phyloP scores from a whole-genome alignment of 2,888 invertebrate genomes.

The Serripes groenlandicus region DNA sequence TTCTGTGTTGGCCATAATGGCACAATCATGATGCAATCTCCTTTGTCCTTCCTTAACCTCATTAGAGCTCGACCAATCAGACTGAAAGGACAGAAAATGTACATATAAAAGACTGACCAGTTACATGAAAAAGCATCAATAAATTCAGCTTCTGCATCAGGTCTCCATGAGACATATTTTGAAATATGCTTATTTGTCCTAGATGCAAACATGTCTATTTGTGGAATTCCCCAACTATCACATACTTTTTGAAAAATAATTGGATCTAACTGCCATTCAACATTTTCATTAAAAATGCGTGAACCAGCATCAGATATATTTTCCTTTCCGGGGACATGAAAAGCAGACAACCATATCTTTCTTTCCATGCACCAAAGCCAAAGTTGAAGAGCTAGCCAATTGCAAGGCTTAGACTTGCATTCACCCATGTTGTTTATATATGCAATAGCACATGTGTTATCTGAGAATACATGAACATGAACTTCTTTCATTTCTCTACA shows the following conservation, averaged over 20 bases:
- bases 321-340: slow-evolving; percentile 21
- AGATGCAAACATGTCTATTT: slow-evolving; percentile 54
- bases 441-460: slow-evolving; percentile 32
- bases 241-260: slow-evolving; percentile 17
- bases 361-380: slow-evolving; percentile 40
- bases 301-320: slow-evolving; percentile 34
- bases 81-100: slow-evolving; percentile 53
- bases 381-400: slow-evolving; percentile 10
- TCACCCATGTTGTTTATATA: slow-evolving; percentile 47
- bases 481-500: neutral
- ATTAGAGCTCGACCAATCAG: slow-evolving; percentile 34
- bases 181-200: slow-evolving; percentile 30
- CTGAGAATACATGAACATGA: slow-evolving; percentile 35
- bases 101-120: slow-evolving; percentile 23
- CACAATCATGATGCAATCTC: slow-evolving; percentile 32
- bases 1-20: slow-evolving; percentile 56
- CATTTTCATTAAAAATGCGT: slow-evolving; percentile 38
- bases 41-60: slow-evolving; percentile 39
- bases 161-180: slow-evolving; percentile 43
- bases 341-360: slow-evolving; percentile 43
- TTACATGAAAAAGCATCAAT: slow-evolving; percentile 52
- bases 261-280: slow-evolving; percentile 38
- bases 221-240: slow-evolving; percentile 29
- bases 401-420: slow-evolving; percentile 28
- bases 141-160: slow-evolving; percentile 31